phyloP scores from a whole-genome alignment of 2,797 vertebrate species.

The Mormyrus proboscirostris region DNA sequence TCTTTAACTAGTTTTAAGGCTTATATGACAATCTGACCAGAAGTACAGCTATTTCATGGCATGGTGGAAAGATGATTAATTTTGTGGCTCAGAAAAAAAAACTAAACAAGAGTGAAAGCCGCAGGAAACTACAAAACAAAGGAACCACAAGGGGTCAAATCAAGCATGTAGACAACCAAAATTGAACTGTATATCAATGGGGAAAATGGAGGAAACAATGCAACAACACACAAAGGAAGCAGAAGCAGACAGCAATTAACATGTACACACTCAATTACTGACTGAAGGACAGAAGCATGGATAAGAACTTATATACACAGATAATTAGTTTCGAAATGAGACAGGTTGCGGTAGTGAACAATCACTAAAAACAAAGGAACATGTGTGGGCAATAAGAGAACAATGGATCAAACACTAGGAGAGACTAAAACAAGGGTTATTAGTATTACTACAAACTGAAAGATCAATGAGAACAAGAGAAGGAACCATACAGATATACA shows the following conservation, averaged over 20 bases:
- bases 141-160: not conserved
- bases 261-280: not conserved
- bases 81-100: not conserved
- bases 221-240: not conserved
- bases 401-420: not conserved
- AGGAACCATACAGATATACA: not conserved
- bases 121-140: not conserved
- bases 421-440: not conserved
- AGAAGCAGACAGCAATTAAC: not conserved
- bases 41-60: not conserved
- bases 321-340: not conserved
- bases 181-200: not conserved
- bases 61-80: not conserved
- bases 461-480: not conserved
- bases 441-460: not conserved
- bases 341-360: not conserved
- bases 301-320: not conserved
- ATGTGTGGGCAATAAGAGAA: not conserved
- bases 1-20: not conserved
- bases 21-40: not conserved
- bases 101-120: not conserved
- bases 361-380: not conserved
- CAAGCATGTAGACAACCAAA: not conserved
- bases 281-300: not conserved
- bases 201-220: not conserved